phyloP scores from a whole-genome alignment of 1,140 invertebrate species.

The Calycopis cecrops region DNA sequence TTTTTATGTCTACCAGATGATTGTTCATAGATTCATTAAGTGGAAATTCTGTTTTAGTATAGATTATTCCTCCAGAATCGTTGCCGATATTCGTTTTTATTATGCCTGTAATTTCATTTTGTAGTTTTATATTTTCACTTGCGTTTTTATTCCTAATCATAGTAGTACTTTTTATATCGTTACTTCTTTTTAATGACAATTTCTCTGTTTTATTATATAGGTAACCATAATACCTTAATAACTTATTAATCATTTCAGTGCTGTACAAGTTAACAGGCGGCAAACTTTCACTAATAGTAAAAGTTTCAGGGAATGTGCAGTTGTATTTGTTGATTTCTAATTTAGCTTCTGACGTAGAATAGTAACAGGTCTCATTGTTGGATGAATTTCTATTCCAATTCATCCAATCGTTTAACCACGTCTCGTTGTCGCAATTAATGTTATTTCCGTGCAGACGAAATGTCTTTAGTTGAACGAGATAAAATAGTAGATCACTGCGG shows the following conservation, averaged over 20 bases:
- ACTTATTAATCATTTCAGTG: conserved; percentile 70
- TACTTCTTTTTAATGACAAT: conserved; percentile 33
- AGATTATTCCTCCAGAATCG: not conserved
- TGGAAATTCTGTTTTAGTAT: not conserved
- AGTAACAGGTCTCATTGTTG: conserved; percentile 66
- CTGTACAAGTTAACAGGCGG: conserved; percentile 67
- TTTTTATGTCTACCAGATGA: not conserved
- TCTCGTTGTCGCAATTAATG: conserved; percentile 79
- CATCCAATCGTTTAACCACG: conserved; percentile 81
- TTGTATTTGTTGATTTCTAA: conserved; percentile 62
- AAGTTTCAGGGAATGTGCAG: conserved; percentile 66
- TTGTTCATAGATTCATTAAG: conserved; percentile 7
- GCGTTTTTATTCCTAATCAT: conserved; percentile 26
- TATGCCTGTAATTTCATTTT: conserved; percentile 8
- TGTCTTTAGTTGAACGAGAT: conserved; percentile 80
- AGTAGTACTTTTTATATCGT: conserved; percentile 17
- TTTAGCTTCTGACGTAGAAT: conserved; percentile 57
- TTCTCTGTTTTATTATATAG: conserved; percentile 64
- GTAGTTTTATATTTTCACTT: not conserved
- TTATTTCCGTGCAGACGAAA: conserved; percentile 78
- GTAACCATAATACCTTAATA: conserved; percentile 62
- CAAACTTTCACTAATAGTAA: conserved; percentile 65
- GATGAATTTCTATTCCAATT: conserved; percentile 72
- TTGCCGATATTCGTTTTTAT: not conserved
- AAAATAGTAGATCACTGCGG: conserved; percentile 80